Evolutionary conservation across 2,797 vertebrate species (phyloP).

Genomic region (Calcarius lapponicus): DNA sequence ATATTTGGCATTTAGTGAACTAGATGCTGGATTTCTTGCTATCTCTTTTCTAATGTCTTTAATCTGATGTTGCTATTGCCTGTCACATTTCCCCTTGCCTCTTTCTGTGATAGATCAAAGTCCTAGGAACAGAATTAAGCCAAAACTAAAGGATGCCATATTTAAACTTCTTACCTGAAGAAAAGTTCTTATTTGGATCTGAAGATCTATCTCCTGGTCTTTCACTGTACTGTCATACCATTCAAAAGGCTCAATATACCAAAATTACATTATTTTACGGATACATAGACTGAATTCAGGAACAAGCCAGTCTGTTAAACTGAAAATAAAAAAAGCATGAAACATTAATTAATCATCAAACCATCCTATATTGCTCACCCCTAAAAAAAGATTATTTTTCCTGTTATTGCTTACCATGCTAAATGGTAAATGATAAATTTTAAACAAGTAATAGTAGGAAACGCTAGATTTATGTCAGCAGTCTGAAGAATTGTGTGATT

Average conservation of each 20-base stretch:
- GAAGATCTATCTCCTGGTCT: not conserved
- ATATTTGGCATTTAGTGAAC: not conserved
- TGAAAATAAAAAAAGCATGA: not conserved
- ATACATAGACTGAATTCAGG: not conserved
- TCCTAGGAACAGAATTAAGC: not conserved
- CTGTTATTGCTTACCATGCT: not conserved
- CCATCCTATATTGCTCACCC: not conserved
- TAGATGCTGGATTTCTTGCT: not conserved
- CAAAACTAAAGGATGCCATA: not conserved
- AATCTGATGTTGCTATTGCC: not conserved
- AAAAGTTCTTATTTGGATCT: not conserved
- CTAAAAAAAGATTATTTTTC: not conserved
- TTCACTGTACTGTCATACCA: not conserved
- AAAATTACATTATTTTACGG: not conserved
- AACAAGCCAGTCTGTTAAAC: not conserved
- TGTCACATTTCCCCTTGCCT: not conserved
- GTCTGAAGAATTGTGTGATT: not conserved
- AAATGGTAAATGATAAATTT: not conserved
- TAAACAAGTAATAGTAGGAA: not conserved
- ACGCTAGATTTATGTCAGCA: not conserved
- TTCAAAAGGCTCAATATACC: not conserved
- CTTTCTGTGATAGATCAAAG: not conserved
- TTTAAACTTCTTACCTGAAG: not conserved
- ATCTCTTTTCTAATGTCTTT: not conserved
- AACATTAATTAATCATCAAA: not conserved